Conservation (phyloP, 2,797 vertebrate genomes). For the Hylomyscus alleni region DNA sequence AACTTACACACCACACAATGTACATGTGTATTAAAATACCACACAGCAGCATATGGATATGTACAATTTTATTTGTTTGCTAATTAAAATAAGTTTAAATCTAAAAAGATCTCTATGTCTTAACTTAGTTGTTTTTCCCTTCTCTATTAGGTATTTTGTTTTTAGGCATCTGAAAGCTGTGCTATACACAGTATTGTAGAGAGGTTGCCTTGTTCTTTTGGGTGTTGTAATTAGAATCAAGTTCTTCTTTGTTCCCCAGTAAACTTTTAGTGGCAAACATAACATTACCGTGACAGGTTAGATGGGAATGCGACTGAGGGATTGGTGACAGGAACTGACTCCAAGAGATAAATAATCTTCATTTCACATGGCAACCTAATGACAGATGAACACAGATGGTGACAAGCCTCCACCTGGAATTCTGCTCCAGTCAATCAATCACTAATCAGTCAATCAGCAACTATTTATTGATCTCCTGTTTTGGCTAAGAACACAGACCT, state of each 20-base stretch:
- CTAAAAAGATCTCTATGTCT: background rate
- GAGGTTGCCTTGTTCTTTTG: background rate
- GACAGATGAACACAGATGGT: constrained; percentile 81
- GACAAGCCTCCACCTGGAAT: constrained; percentile 73
- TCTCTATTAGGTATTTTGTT: background rate
- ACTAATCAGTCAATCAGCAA: constrained; percentile 69
- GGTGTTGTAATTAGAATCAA: constrained; percentile 63
- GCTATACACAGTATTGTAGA: background rate
- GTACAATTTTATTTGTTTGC: background rate
- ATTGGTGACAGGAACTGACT: constrained; percentile 80
- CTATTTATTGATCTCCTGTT: constrained; percentile 81
- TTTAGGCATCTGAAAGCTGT: background rate
- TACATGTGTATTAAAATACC: background rate
- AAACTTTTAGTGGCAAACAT: constrained; percentile 81
- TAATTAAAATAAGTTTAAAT: background rate
- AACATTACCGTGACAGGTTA: constrained; percentile 77
- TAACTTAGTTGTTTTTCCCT: background rate
- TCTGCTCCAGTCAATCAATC: constrained; percentile 71
- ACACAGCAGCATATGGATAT: no score
- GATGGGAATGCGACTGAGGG: constrained; percentile 75
- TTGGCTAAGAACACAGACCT: constrained; percentile 70
- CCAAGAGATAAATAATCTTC: constrained; percentile 79
- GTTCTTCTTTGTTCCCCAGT: constrained; percentile 66
- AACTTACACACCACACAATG: background rate
- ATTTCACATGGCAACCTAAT: constrained; percentile 77